These are phyloP conservation scores for Bujurquina vittata DNA, from an alignment of 2,113 vertebrate genomes.

Conservation along the genomic window DNA sequence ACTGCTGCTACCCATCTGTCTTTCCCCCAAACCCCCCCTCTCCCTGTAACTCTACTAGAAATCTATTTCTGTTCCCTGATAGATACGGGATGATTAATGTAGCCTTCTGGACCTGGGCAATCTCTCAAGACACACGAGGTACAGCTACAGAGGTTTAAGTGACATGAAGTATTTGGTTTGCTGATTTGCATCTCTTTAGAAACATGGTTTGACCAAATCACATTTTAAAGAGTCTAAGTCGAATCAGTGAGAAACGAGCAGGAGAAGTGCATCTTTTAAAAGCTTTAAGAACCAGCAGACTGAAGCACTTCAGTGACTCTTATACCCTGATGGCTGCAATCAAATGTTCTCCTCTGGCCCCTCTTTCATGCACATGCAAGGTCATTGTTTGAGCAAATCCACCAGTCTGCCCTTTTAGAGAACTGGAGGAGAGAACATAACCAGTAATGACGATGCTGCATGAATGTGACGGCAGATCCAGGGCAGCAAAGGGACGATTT, in stretches of 20 bases:
- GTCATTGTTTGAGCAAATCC: neutral
- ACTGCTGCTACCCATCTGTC: neutral
- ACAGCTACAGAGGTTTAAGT: neutral
- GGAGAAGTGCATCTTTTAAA: neutral
- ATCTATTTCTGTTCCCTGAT: slow-evolving; percentile 17
- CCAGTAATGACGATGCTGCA: neutral
- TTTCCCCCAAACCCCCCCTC: neutral
- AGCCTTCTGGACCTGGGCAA: neutral
- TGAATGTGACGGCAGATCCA: neutral
- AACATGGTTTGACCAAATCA: neutral
- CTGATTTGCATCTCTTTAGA: neutral
- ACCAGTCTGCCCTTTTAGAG: slow-evolving; percentile 5
- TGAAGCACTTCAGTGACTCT: slow-evolving; percentile 7
- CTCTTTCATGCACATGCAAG: slow-evolving; percentile 3
- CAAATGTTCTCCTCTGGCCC: slow-evolving; percentile 37
- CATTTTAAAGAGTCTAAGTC: neutral
- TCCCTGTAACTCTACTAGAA: neutral
- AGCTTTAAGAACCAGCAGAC: neutral
- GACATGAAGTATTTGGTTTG: neutral
- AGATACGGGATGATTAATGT: slow-evolving; percentile 29
- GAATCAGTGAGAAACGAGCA: slow-evolving; percentile 4
- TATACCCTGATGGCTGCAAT: slow-evolving; percentile 28
- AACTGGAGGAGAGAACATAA: slow-evolving; percentile 5
- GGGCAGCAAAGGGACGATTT: neutral
- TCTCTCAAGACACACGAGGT: neutral